Evolutionary conservation across 2,797 vertebrate genomes (phyloP).

Genomic region (Lutjanus campechanus): DNA sequence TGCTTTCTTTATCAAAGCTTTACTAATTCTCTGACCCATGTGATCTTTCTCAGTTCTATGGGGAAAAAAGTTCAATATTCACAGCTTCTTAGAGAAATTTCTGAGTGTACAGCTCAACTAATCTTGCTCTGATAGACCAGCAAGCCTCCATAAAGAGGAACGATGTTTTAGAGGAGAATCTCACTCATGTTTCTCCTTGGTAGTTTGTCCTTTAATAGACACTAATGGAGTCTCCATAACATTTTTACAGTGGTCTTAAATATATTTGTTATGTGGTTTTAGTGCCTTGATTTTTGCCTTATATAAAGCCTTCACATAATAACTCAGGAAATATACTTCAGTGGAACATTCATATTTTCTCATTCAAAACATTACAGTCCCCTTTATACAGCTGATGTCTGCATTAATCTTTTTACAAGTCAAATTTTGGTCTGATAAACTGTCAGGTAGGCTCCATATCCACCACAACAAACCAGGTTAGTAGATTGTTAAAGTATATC

Average conservation of each 20-base stretch:
- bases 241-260: slow-evolving; percentile 23
- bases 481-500: slow-evolving; percentile 49
- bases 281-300: slow-evolving; percentile 16
- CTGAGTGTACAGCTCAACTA: slow-evolving; percentile 13
- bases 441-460: slow-evolving; percentile 2
- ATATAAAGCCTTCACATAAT: slow-evolving; percentile 17
- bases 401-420: neutral
- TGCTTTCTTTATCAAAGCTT: neutral
- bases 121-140: slow-evolving; percentile 25
- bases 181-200: slow-evolving; percentile 28
- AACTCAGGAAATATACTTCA: slow-evolving; percentile 1
- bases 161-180: slow-evolving; percentile 9
- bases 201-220: slow-evolving; percentile 41
- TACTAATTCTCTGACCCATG: neutral
- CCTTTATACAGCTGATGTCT: neutral
- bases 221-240: slow-evolving; percentile 22
- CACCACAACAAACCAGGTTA: slow-evolving; percentile 36
- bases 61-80: neutral
- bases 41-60: neutral
- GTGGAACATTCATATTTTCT: slow-evolving; percentile 4
- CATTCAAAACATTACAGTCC: neutral
- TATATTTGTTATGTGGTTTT: slow-evolving; percentile 27
- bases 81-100: slow-evolving; percentile 21
- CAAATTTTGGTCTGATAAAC: neutral
- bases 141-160: slow-evolving; percentile 21